Evolutionary conservation across 2,113 vertebrate species (phyloP), one percentile per base, ranked within the genome.

Genomic region (Petromus typicus): DNA sequence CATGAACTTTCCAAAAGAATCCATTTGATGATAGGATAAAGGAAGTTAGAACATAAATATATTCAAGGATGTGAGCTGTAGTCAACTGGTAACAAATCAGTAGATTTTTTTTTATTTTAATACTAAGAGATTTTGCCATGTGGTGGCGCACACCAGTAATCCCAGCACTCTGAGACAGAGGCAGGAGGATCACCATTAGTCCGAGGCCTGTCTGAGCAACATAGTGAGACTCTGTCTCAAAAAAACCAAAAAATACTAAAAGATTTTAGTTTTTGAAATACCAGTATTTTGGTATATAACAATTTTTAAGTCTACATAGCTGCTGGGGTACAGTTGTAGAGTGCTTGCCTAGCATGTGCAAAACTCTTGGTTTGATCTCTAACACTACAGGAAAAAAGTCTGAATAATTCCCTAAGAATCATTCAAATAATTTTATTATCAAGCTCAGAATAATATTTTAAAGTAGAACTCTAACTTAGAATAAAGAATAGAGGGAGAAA

Each of bases 211-310:
- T 5, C 48, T 51, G 48, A 51, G 48, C 48, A 51, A 51, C 48
- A 51, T 51, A 51, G 48, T 51, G 48, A 51, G 6, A 51, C 48
- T 7, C 48, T 51, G 48, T 10, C 48, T 51, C 48, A 51, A 51
- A 51, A 10, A 51, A 51, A 51, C 5, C 48, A 51, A 51, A 51
- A 51, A 51, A 7, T 51, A 51, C 48, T 64, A 63, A 82, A 10
- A 73, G 32, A 11, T 14, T 51, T 94, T n/a, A n/a, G 80, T 10
- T 63, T 91, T 78, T 95, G 18, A 91, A 91, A 69, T 57, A 66
- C 16, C 25, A 25, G 3, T 51, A 89, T 79, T 90, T 94, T 83
- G 11, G 34, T 30, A 69, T 2, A 32, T 51, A 81, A 84, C 23
- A 71, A 48, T 59, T 94, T 94, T 95, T 57, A 23, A 67, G 43